Evolutionary conservation across 2,113 vertebrate species (phyloP), one percentile per base, ranked within the genome.

Genomic region (Climacteris rufus): DNA sequence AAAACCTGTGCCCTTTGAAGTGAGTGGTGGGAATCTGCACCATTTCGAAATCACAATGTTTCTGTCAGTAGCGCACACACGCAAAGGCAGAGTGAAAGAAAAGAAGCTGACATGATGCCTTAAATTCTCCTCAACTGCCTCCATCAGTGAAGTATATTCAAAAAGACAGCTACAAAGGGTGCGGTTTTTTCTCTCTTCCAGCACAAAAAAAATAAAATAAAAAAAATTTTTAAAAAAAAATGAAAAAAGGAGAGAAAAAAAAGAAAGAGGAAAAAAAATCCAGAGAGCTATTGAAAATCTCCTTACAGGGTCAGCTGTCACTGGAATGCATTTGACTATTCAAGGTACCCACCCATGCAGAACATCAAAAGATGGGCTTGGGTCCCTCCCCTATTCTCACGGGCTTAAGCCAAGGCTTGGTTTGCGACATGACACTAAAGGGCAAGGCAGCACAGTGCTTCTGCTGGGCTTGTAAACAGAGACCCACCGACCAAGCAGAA

Each of bases 301-400:
- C 89, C 83, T 97, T 90, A 84, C 63, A 95, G 96, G 94, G 97
- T 98, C 97, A 98, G 96, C 97, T 98, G 95, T 97, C 97, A 98
- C 92, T 95, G 97, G 97, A 98, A 97, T 93, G 95, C 76, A 94
- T 96, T 96, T 96, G 96, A 96, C 96, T 97, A 98, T 98, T 98
- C 98, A 98, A 95, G 95, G 95, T 97, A 98, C 70, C 96, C 95
- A 97, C 95, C 97, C 97, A 98, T 72, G 98, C 98, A 98, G 98
- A 98, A 98, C 97, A 98, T 98, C 97, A 98, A 97, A 98, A 98
- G 97, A 98, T 94, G 96, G 97, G 97, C 97, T 97, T 40, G 3
- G 84, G 95, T 97, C 94, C 96, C 89, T 97, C 83, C 92, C 61
- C 81, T 94, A 68, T 96, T 98, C 97, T 97, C 97, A 90, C 3